phyloP scores from a whole-genome alignment of 2,797 vertebrate genomes.

The Neolamprologus multifasciatus region DNA sequence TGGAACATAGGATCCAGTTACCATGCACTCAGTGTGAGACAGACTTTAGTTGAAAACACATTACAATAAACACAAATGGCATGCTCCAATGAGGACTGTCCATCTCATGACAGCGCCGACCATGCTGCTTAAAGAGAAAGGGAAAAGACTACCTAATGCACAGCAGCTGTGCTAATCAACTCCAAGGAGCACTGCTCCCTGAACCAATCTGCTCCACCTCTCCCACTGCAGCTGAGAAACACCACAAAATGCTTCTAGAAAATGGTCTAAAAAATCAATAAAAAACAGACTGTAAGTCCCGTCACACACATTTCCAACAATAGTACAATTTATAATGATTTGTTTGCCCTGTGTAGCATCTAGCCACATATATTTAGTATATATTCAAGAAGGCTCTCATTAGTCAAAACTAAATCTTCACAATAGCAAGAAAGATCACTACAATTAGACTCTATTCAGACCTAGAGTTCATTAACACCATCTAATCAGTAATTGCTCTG shows the following conservation, averaged over 20 bases:
- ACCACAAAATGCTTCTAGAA: background rate
- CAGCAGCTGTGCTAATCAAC: background rate
- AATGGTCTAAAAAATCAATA: background rate
- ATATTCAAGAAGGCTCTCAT: background rate
- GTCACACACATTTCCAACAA: background rate
- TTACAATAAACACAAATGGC: background rate
- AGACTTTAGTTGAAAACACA: background rate
- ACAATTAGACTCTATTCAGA: conserved; percentile 14
- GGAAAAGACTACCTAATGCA: background rate
- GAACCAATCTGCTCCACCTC: background rate
- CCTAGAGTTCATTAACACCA: background rate
- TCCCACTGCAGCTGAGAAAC: background rate
- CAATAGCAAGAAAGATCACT: background rate
- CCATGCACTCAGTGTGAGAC: background rate
- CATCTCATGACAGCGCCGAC: background rate
- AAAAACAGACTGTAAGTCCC: background rate
- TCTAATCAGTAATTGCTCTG: background rate
- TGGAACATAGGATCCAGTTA: background rate
- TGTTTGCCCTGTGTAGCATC: background rate
- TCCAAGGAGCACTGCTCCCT: background rate
- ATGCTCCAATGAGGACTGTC: background rate
- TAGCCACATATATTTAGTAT: background rate
- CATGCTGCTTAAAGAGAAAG: background rate
- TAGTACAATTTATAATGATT: background rate
- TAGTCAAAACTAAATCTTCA: background rate